Evolutionary conservation across 2,888 invertebrate genomes (phyloP).

Genomic region (Drosophila falleni): DNA sequence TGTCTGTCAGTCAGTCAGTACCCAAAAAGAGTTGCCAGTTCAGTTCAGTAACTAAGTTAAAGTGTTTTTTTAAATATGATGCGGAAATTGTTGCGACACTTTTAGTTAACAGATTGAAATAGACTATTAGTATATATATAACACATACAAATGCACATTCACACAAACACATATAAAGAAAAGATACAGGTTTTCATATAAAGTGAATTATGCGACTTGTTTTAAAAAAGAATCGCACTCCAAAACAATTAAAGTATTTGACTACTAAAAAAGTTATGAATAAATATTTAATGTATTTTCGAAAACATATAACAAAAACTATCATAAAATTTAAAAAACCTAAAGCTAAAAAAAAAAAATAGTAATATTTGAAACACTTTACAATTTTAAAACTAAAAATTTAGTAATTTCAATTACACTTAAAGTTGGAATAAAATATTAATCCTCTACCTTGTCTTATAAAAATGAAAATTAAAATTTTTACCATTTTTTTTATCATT

Average conservation of each 20-base stretch:
- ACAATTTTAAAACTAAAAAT: no score
- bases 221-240: no score
- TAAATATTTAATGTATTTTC: not conserved
- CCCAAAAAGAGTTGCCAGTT: slow-evolving; percentile 25
- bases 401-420: no score
- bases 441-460: no score
- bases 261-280: not conserved
- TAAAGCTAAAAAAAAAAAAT: no score
- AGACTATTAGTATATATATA: slow-evolving; percentile 1
- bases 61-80: slow-evolving; percentile 25
- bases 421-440: no score
- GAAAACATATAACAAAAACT: not conserved
- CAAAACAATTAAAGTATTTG: not conserved
- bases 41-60: slow-evolving; percentile 15
- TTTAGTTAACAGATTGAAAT: slow-evolving; percentile 20
- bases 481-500: no score
- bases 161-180: not conserved
- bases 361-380: no score
- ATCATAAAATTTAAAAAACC: not conserved
- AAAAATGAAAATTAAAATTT: no score
- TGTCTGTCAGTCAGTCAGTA: no score
- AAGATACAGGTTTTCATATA: not conserved
- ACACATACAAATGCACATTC: no score
- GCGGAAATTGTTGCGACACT: slow-evolving; percentile 33
- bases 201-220: not conserved